phyloP scores from a whole-genome alignment of 1,140 invertebrate genomes.

The Campoletis sonorensis region DNA sequence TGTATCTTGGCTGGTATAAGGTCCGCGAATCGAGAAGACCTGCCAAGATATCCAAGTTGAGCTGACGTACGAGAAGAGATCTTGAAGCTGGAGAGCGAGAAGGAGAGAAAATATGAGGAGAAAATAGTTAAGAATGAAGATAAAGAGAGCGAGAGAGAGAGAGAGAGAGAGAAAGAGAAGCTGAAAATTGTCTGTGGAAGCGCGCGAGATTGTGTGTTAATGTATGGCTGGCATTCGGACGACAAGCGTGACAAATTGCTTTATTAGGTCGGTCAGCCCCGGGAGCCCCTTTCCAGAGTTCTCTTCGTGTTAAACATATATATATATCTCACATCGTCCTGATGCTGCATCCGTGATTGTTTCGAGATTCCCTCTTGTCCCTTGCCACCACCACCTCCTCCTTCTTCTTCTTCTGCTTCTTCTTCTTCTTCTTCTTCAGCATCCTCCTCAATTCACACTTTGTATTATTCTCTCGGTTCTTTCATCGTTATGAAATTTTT shows the following conservation, averaged over 20 bases:
- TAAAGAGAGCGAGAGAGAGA: conserved; percentile 21
- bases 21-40: neutral
- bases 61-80: neutral
- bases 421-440: no score
- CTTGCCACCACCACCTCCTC: no score
- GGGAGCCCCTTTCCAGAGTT: conserved; percentile 68
- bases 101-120: neutral
- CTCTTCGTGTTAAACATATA: neutral
- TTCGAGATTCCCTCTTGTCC: no score
- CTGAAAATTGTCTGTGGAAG: neutral
- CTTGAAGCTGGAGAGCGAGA: neutral
- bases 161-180: conserved; percentile 19
- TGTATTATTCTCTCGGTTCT: no score
- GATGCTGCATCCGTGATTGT: no score
- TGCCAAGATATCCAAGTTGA: neutral
- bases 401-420: no score
- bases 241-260: conserved; percentile 76
- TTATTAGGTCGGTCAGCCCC: conserved; percentile 73
- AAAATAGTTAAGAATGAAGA: conserved; percentile 5
- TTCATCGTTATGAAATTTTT: no score
- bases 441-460: no score
- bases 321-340: no score
- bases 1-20: no score
- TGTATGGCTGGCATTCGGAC: conserved; percentile 74
- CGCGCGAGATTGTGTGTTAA: conserved; percentile 72